A percentile compares a stretch with the other conserved stretches of the same genome.
Conservation (phyloP, 2,888 invertebrate species). For the Rhabditoides inermis region DNA sequence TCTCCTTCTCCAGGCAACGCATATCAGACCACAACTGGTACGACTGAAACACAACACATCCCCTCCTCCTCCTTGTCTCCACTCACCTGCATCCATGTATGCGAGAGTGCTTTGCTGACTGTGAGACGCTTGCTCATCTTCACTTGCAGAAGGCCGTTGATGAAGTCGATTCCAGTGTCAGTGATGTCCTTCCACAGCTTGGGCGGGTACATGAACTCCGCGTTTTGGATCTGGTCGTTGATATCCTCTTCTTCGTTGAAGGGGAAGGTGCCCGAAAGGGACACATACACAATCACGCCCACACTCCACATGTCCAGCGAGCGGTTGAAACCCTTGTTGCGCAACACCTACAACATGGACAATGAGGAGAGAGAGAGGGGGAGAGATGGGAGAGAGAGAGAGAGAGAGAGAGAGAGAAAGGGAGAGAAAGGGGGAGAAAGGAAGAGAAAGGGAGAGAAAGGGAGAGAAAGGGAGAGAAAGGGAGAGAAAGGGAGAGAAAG, state of each 20-base stretch:
- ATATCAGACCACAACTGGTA: slow-evolving; percentile 90
- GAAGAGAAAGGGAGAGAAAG: too few relatives aligned
- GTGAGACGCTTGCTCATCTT: slow-evolving; percentile 57
- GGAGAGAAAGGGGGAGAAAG: too few relatives aligned
- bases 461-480: too few relatives aligned
- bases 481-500: too few relatives aligned
- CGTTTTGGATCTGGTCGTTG: slow-evolving; percentile 97
- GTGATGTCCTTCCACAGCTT: slow-evolving; percentile 73
- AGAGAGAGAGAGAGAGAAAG: too few relatives aligned
- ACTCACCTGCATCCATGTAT: slow-evolving; percentile 83
- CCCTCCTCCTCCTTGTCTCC: neutral
- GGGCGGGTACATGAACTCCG: slow-evolving; percentile 98
- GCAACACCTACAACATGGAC: too few relatives aligned
- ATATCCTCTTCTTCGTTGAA: slow-evolving; percentile 99
- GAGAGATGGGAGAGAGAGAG: too few relatives aligned
- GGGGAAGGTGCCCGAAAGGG: slow-evolving; percentile 93
- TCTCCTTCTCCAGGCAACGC: slow-evolving; percentile 72
- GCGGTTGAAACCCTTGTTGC: slow-evolving; percentile 96
- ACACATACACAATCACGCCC: slow-evolving; percentile 93
- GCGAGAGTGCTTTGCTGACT: slow-evolving; percentile 79
- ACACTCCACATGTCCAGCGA: slow-evolving; percentile 99
- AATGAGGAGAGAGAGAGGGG: too few relatives aligned
- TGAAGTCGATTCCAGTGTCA: slow-evolving; percentile 70
- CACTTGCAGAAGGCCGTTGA: slow-evolving; percentile 89
- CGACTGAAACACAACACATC: slow-evolving; percentile 59